Base-by-base conservation (phyloP, 1,140 invertebrate species). In the Ptiloglossa arizonensis region DNA sequence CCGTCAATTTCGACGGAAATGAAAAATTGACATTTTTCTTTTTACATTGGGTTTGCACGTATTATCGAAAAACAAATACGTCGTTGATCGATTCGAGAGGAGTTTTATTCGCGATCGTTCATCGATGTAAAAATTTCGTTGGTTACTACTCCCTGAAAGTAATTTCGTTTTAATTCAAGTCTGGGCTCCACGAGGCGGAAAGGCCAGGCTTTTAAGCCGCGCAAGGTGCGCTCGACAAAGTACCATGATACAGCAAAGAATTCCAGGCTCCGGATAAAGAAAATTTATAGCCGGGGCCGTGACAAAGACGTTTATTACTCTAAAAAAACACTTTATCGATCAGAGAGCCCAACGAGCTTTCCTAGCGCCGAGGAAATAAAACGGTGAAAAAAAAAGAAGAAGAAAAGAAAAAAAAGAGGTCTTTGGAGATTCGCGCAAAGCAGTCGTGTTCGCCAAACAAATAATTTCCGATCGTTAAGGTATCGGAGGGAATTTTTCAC, bases 251-350 rank as follows among this genome's bases (percentile, higher is more conserved):
- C 1, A 27, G 13, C 11, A n/a, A 54, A 44, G 24, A 44, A 73
- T 41, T 66, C 22, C 6, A 22, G 32, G 24, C 35, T 24, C 19
- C 19, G 38, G 27, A 38, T 59, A 24, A 41, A 50, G 32, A 32
- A 63, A 52, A 64, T 35, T 52, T 38, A 50, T 38, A 38, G 17
- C 46, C 44, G 13, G 11, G 29, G 19, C 44, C 57, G 29, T 48
- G 35, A 52, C 19, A 63, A 29, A 52, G 3, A 29, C 19, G 19
- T 54, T 46, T 44, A 66, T 54, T 41, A 38, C 38, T 54, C 29
- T 17, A 3, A 66, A 66, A 41, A 73, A 27, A 29, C 38, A 35
- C 27, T 11, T 41, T 52, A 32, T 54, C 44, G 70, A 63, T 63
- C 32, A 32, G 15, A 15, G n/a, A 5, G 46, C 5, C 8, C 9